Base-by-base conservation (phyloP, 2,888 invertebrate genomes). In the Drosophila acutilabella region DNA sequence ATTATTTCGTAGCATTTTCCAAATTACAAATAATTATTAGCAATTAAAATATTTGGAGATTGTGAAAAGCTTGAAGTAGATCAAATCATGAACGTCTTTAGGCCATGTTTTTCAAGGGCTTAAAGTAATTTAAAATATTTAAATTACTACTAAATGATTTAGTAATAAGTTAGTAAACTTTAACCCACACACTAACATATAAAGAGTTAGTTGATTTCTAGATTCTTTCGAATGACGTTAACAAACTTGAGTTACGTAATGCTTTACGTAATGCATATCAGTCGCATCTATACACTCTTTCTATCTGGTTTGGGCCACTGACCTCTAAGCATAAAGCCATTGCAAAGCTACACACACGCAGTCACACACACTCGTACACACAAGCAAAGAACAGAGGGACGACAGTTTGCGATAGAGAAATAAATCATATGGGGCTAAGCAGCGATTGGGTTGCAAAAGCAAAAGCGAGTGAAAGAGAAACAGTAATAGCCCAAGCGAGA, bases 221-320 rank as follows among this genome's bases (percentile, higher is more conserved):
- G 36, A 30, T 30, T 30, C 36, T 36, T 1, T 2, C 13, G 4
- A 1, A 2, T 36, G 36, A 36, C 18, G 18, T 11, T 18, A 54
- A 30, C 42, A 8, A 54, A 33, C 30, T 44, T 18, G 2, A 20
- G 8, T 56, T 56, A 56, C 14, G 11, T 40, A 40, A 52, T 10
- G 23, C 10, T 16, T 36, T 41, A 10, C 40, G 40, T 40, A 60
- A 60, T 30, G 33, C 26, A 18, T 44, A 52, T 52, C 53, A 42
- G 30, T 30, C 23, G 18, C 44, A 50, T 41, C 40, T 40, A 58
- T 50, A 18, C 16, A 40, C 50, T 30, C 41, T n/a, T 23, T 23
- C 36, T 30, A 11, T 26, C 41, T 14, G 11, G 36, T 36, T 66
- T 78, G 74, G 74, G 78, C 78, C 74, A 74, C 45, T 67, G 74